A percentile compares a stretch with the other conserved stretches of the same genome.
phyloP scores from a whole-genome alignment of 2,113 vertebrate genomes.

The Nothoprocta pentlandii region DNA sequence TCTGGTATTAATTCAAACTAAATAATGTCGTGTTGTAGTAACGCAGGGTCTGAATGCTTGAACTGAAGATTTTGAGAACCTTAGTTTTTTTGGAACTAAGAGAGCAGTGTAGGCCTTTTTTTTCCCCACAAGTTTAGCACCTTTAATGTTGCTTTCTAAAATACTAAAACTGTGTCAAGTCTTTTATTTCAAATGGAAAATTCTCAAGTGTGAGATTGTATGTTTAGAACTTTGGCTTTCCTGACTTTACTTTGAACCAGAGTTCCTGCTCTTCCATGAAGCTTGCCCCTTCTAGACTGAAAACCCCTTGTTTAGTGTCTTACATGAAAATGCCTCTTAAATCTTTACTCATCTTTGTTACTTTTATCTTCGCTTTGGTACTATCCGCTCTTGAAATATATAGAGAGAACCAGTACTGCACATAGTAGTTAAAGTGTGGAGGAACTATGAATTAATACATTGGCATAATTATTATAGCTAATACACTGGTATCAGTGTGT shows the following conservation, averaged over 20 bases:
- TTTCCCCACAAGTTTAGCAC: not conserved
- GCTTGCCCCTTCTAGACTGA: not conserved
- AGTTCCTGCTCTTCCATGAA: not conserved
- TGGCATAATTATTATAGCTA: not conserved
- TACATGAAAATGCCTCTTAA: not conserved
- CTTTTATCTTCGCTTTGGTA: not conserved
- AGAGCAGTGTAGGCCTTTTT: not conserved
- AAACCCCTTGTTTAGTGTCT: not conserved
- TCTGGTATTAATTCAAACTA: not conserved
- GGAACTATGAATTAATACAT: not conserved
- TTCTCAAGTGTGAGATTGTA: not conserved
- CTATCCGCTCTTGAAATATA: not conserved
- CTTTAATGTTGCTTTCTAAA: not conserved
- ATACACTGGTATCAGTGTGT: not conserved
- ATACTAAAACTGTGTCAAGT: not conserved
- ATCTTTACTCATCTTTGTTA: not conserved
- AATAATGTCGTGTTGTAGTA: not conserved
- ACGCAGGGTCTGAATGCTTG: not conserved
- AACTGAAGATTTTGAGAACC: not conserved
- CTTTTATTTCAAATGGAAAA: not conserved
- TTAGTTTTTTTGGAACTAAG: not conserved
- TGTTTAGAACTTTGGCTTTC: not conserved
- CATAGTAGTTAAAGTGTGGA: not conserved
- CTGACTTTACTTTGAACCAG: not conserved
- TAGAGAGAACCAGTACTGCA: not conserved